phyloP scores from a whole-genome alignment of 2,113 vertebrate genomes.

The Carettochelys insculpta region DNA sequence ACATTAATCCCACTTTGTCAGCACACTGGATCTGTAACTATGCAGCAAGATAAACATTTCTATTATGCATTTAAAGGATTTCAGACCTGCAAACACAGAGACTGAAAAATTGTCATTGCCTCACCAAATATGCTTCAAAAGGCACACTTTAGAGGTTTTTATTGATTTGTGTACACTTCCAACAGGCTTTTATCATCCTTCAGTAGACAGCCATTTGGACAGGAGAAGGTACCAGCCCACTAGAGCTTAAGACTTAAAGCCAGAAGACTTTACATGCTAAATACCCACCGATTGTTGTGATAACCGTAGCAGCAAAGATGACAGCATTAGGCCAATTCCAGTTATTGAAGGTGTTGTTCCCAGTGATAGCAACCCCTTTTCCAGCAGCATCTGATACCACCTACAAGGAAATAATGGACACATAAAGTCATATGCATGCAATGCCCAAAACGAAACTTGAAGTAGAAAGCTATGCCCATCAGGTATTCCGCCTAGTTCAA shows the following conservation, averaged over 20 bases:
- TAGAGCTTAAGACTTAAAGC: background rate
- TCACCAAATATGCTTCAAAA: background rate
- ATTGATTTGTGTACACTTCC: background rate
- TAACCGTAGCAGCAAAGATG: slow-evolving; percentile 97
- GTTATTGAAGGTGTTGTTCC: slow-evolving; percentile 94
- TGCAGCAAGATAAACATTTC: background rate
- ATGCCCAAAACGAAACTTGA: background rate
- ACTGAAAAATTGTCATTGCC: background rate
- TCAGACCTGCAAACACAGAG: background rate
- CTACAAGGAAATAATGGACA: slow-evolving; percentile 66
- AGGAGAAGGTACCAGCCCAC: background rate
- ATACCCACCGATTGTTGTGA: slow-evolving; percentile 93
- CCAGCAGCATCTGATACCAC: slow-evolving; percentile 91
- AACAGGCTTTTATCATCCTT: background rate
- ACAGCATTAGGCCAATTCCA: slow-evolving; percentile 99
- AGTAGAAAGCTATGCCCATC: background rate
- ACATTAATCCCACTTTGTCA: background rate
- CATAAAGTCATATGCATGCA: background rate
- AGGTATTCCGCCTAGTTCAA: background rate
- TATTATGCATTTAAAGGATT: background rate
- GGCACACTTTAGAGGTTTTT: rapidly evolving
- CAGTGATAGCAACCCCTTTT: slow-evolving; percentile 94
- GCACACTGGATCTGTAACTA: background rate
- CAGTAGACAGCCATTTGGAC: background rate
- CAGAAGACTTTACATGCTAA: background rate